Conservation (phyloP, 2,888 invertebrate genomes). For the Embidobia sp. region DNA sequence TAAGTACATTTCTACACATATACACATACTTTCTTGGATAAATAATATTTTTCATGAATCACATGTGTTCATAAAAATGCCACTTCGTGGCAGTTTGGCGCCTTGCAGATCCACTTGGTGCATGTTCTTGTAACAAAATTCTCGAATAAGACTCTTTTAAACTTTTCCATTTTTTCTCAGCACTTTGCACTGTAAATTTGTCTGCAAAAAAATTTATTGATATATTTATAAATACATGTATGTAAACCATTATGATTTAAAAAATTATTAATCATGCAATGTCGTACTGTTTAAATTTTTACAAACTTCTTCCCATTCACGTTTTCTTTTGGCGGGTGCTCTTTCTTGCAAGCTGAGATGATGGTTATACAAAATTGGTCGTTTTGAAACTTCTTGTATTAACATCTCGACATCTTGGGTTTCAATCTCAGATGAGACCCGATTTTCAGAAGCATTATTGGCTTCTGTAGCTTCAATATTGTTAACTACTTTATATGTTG, state of each 20-base stretch:
- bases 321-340: neutral
- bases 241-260: neutral
- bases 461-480: no score
- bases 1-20: neutral
- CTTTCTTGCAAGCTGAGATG: neutral
- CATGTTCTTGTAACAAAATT: neutral
- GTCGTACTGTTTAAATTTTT: neutral
- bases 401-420: conserved; percentile 1
- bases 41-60: conserved; percentile 2
- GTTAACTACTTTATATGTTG: no score
- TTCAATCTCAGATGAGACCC: no score
- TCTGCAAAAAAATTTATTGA: neutral
- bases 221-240: neutral
- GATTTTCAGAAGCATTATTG: no score
- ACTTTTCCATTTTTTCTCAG: conserved; percentile 16
- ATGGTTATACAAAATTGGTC: conserved; percentile 6
- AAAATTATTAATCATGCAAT: neutral
- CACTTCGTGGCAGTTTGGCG: neutral
- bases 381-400: conserved; percentile 3
- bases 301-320: neutral
- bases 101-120: conserved; percentile 9
- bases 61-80: conserved; percentile 13
- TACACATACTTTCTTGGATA: neutral
- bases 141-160: conserved; percentile 2
- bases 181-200: conserved; percentile 2